Conservation (phyloP, 2,888 invertebrate species). For the Cinara cedri region DNA sequence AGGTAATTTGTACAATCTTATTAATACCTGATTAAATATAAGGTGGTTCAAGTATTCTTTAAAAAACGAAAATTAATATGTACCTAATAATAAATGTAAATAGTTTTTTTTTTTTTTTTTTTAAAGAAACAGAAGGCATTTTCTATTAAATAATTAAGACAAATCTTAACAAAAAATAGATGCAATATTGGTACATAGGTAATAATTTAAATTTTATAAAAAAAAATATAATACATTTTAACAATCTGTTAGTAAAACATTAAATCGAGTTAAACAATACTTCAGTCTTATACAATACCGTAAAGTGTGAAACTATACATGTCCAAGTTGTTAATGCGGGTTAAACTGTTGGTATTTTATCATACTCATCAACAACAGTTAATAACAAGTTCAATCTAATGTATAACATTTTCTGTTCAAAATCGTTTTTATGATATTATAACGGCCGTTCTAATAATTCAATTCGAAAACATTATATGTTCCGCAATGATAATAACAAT, state of each 20-base stretch:
- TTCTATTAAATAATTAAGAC: background rate
- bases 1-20: no score
- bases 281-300: conserved; percentile 43
- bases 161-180: conserved; percentile 17
- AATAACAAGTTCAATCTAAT: background rate
- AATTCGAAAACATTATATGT: background rate
- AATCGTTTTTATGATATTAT: background rate
- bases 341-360: background rate
- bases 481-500: no score
- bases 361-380: background rate
- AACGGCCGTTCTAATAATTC: background rate
- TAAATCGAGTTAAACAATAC: conserved; percentile 30
- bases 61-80: no score
- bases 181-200: background rate
- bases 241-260: conserved; percentile 28
- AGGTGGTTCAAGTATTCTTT: no score
- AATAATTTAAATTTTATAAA: conserved; percentile 24
- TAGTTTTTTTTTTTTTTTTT: no score
- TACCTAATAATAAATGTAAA: no score
- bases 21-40: no score
- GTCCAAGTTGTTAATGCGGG: background rate
- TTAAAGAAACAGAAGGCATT: conserved; percentile 45
- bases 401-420: background rate
- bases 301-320: background rate
- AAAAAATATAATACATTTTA: conserved; percentile 25